These are phyloP conservation scores for Oceanodroma tethys DNA, from an alignment of 2,113 vertebrate genomes.

Conservation along the genomic window DNA sequence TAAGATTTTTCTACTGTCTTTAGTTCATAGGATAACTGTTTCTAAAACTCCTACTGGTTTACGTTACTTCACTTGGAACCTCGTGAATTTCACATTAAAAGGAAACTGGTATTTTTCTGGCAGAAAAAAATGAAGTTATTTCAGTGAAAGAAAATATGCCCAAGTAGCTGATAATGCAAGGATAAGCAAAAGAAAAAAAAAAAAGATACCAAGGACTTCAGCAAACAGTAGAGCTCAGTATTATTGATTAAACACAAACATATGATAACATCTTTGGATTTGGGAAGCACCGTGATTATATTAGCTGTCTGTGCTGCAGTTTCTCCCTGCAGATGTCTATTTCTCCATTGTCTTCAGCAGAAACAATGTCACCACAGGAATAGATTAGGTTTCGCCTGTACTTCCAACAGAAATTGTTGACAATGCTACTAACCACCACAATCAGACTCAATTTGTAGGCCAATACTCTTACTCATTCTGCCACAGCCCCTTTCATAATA, in stretches of 20 bases:
- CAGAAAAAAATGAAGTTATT: not conserved
- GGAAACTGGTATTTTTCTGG: not conserved
- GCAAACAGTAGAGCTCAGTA: not conserved
- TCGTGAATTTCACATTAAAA: not conserved
- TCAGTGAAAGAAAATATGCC: not conserved
- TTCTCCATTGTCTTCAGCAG: not conserved
- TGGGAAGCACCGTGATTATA: not conserved
- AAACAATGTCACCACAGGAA: not conserved
- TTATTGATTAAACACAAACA: not conserved
- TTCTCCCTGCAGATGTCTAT: not conserved
- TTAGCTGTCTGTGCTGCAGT: not conserved
- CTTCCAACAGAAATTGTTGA: not conserved
- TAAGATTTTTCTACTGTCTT: not conserved
- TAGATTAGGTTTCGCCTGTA: not conserved
- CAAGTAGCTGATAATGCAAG: not conserved
- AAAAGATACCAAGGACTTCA: not conserved
- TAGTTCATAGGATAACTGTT: not conserved
- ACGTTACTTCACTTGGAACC: not conserved
- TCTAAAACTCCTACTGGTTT: not conserved
- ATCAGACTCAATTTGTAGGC: not conserved
- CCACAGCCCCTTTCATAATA: not conserved
- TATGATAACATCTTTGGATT: not conserved
- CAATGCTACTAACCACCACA: too few relatives aligned
- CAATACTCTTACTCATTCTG: accelerated
- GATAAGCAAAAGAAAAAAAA: not conserved